phyloP scores from a whole-genome alignment of 2,113 vertebrate genomes.

The Gopherus evgoodei region DNA sequence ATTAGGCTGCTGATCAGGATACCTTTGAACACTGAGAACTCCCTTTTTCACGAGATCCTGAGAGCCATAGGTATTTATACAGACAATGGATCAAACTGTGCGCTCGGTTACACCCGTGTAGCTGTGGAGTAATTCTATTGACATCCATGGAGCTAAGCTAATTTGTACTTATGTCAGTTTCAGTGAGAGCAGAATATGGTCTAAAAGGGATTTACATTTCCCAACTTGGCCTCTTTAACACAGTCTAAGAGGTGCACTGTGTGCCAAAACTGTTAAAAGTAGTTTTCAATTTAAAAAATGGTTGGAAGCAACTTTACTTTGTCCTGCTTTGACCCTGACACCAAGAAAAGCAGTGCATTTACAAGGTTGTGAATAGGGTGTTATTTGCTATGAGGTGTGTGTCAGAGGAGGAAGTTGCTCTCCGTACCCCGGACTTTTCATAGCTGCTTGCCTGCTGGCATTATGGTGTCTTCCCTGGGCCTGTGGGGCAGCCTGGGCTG shows the following conservation, averaged over 20 bases:
- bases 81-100: background rate
- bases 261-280: background rate
- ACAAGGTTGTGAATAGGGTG: background rate
- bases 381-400: background rate
- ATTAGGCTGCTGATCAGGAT: background rate
- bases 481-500: background rate
- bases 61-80: background rate
- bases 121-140: accelerated
- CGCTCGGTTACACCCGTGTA: background rate
- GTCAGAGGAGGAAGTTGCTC: background rate
- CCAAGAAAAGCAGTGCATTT: background rate
- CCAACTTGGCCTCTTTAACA: background rate
- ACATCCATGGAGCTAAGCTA: background rate
- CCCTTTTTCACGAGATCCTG: background rate
- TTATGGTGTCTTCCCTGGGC: background rate
- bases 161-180: background rate
- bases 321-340: background rate
- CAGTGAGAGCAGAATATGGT: background rate
- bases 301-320: background rate
- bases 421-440: background rate
- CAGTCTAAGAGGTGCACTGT: background rate
- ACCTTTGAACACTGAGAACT: background rate
- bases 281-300: background rate
- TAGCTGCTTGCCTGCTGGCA: background rate
- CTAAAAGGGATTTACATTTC: background rate